Evolutionary conservation across 2,113 vertebrate genomes (phyloP).

Genomic region (Sapayoa aenigma): DNA sequence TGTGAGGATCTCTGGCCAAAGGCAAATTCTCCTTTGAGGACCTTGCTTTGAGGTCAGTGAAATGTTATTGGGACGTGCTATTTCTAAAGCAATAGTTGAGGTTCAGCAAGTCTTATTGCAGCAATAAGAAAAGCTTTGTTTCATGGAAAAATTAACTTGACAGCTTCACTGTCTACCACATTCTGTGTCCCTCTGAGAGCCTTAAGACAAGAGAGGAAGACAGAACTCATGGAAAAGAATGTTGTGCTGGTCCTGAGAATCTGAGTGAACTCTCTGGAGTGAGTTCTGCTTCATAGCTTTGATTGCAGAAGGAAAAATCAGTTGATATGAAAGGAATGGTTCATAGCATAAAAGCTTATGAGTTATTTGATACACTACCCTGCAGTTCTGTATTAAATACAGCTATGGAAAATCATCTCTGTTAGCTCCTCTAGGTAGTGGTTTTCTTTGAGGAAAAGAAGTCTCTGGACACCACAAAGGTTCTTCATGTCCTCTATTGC

Average conservation of each 20-base stretch:
- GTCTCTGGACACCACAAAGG: not conserved
- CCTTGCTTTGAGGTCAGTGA: not conserved
- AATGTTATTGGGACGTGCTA: not conserved
- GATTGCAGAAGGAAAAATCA: not conserved
- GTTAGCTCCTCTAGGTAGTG: not conserved
- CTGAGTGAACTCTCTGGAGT: not conserved
- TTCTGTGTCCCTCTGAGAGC: not conserved
- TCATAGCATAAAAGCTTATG: not conserved
- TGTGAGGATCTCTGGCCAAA: not conserved
- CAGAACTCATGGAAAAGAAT: not conserved
- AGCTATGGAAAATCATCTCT: not conserved
- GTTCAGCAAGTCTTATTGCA: not conserved
- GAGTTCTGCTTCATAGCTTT: not conserved
- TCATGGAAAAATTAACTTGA: not conserved
- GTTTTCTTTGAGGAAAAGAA: not conserved
- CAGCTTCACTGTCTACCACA: not conserved
- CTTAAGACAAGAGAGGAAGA: not conserved
- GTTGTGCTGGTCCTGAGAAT: not conserved
- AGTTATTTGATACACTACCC: not conserved
- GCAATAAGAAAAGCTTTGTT: not conserved
- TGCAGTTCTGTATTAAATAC: not conserved
- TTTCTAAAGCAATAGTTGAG: not conserved
- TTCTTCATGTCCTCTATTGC: fast-evolving
- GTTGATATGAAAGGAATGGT: not conserved
- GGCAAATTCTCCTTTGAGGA: not conserved